Evolutionary conservation across 1,140 invertebrate species (phyloP).

Genomic region (Ceratina japonica): DNA sequence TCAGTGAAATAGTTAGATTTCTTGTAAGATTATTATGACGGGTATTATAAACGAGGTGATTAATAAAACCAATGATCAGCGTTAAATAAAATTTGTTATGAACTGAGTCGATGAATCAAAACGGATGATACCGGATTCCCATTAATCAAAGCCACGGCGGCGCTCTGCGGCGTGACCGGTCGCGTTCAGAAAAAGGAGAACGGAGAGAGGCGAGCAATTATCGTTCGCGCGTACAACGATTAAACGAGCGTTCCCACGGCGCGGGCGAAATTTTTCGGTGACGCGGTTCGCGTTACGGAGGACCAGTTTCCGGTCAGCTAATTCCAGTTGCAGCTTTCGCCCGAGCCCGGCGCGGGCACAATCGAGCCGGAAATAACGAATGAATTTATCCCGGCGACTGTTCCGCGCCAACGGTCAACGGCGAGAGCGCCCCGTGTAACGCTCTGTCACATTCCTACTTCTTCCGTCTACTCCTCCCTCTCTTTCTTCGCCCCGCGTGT

Average conservation of each 20-base stretch:
- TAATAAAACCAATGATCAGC: background rate
- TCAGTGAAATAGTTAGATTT: too few relatives aligned
- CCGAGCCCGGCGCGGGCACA: background rate
- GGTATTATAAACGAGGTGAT: background rate
- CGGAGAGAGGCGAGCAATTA: conserved; percentile 1
- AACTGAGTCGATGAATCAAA: background rate
- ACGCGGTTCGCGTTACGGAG: conserved; percentile 16
- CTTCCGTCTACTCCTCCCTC: background rate
- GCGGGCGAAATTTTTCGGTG: conserved; percentile 35
- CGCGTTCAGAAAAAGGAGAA: background rate
- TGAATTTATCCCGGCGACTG: conserved; percentile 54
- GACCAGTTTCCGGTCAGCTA: conserved; percentile 62
- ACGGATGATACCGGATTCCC: background rate
- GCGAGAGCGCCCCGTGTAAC: conserved; percentile 12
- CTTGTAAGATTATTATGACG: too few relatives aligned
- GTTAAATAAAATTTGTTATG: background rate
- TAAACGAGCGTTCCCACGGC: conserved; percentile 1
- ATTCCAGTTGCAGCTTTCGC: conserved; percentile 30
- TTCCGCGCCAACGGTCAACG: conserved; percentile 29
- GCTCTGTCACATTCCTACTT: conserved; percentile 15
- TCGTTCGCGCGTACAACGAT: background rate
- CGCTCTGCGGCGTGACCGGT: background rate
- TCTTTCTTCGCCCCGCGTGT: background rate
- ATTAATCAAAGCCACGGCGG: conserved; percentile 7
- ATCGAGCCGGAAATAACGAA: conserved; percentile 62